Evolutionary conservation across 2,888 invertebrate genomes (phyloP).

Genomic region (Lycaena phlaeas): DNA sequence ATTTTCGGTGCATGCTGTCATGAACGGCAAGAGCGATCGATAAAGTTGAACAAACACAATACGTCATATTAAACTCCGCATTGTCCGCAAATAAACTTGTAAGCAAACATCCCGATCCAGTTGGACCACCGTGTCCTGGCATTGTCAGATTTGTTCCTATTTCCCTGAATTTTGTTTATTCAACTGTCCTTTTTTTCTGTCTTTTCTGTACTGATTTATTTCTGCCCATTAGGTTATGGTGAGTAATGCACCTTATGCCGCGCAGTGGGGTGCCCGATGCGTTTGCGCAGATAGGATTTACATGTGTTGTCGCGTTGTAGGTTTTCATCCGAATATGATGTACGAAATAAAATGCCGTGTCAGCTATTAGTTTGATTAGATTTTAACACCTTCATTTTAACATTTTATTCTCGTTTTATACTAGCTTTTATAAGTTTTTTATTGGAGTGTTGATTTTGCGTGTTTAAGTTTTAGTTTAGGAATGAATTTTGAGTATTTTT

Average conservation of each 20-base stretch:
- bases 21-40: no score
- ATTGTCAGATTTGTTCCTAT: slow-evolving; percentile 64
- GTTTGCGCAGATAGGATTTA: slow-evolving; percentile 59
- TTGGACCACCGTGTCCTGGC: slow-evolving; percentile 34
- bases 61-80: no score
- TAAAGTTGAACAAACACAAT: no score
- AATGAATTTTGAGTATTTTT: no score
- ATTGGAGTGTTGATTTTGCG: not conserved
- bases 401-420: not conserved
- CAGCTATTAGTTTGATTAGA: slow-evolving; percentile 4
- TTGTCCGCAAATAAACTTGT: slow-evolving; percentile 4
- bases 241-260: slow-evolving; percentile 56
- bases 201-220: slow-evolving; percentile 67
- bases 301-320: slow-evolving; percentile 72
- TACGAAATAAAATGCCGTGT: slow-evolving; percentile 2
- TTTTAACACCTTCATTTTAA: slow-evolving; percentile 1
- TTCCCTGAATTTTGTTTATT: slow-evolving; percentile 70
- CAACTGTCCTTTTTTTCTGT: slow-evolving; percentile 41
- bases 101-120: slow-evolving; percentile 11
- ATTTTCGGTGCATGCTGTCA: no score
- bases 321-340: slow-evolving; percentile 63
- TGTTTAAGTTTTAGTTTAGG: no score
- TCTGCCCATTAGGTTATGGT: slow-evolving; percentile 66
- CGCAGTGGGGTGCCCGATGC: slow-evolving; percentile 64
- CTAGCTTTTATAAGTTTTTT: not conserved